phyloP scores from a whole-genome alignment of 2,113 vertebrate genomes.

The Lamprologus ornatipinnis region DNA sequence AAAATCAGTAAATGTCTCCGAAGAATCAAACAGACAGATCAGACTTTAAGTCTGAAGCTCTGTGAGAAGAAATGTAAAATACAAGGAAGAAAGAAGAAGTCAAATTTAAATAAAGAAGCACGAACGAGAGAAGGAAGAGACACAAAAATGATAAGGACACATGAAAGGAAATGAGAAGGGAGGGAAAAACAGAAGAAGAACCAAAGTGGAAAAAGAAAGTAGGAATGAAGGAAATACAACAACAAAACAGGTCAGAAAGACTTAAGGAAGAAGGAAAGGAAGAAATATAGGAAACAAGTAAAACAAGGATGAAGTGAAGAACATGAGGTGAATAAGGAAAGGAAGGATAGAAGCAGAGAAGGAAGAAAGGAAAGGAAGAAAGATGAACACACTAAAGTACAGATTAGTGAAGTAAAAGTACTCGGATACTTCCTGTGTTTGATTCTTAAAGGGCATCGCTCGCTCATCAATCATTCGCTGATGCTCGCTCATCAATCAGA shows the following conservation, averaged over 20 bases:
- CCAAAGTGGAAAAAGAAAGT: background rate
- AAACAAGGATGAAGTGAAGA: background rate
- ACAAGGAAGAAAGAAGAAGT: background rate
- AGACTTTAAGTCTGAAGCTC: background rate
- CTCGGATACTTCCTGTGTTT: background rate
- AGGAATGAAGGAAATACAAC: background rate
- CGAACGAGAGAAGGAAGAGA: background rate
- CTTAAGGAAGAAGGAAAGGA: background rate
- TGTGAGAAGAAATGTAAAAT: background rate
- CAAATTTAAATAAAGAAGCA: background rate
- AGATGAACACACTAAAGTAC: background rate
- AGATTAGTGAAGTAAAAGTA: background rate
- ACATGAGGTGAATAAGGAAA: background rate
- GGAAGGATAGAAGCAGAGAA: background rate
- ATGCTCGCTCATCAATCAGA: background rate
- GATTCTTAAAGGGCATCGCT: background rate
- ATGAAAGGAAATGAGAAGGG: background rate
- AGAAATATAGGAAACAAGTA: background rate
- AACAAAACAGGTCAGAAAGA: background rate
- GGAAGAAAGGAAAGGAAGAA: background rate
- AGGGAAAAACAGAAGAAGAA: background rate
- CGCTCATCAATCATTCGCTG: background rate
- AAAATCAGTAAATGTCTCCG: background rate
- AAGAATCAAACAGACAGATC: background rate
- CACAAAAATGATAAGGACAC: background rate